Evolutionary conservation across 1,140 invertebrate species (phyloP).

Genomic region (Drosophila funebris): DNA sequence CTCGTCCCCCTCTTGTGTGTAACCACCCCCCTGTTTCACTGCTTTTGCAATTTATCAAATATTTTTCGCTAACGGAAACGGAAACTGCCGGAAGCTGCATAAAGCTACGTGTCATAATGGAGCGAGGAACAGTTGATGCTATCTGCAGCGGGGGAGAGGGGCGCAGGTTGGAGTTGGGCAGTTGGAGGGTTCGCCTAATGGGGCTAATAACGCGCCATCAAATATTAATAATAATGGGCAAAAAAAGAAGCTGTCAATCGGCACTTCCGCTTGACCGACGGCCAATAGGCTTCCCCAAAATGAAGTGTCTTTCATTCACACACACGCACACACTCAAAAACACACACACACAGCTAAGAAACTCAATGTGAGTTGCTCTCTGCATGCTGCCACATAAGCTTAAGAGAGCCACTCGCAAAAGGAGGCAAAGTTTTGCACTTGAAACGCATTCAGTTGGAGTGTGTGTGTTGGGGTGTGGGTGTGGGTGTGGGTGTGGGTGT

Average conservation of each 20-base stretch:
- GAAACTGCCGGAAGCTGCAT: conserved; percentile 57
- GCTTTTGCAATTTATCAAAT: conserved; percentile 70
- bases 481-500: conserved; percentile 38
- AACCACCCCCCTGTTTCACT: conserved; percentile 23
- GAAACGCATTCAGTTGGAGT: conserved; percentile 42
- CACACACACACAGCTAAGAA: not conserved
- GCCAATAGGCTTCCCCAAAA: conserved; percentile 25
- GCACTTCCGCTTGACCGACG: conserved; percentile 52
- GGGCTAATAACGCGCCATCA: conserved; percentile 53
- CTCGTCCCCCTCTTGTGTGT: too few species aligned
- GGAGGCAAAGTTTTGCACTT: conserved; percentile 62
- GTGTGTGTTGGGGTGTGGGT: conserved; percentile 22
- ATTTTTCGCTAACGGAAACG: conserved; percentile 59
- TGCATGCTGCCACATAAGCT: not conserved
- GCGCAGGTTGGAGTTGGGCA: not conserved
- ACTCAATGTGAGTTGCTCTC: not conserved
- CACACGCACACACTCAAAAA: conserved; percentile 8
- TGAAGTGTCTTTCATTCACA: conserved; percentile 31
- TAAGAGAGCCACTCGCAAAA: conserved; percentile 25
- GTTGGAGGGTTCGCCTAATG: conserved; percentile 31
- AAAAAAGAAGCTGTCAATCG: conserved; percentile 31
- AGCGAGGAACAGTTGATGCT: not conserved
- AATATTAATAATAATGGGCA: conserved; percentile 56
- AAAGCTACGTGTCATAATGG: conserved; percentile 55
- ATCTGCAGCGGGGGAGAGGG: too few species aligned